A percentile compares a stretch with the other conserved stretches of the same genome.
These are phyloP conservation scores for Cacatua alba DNA, from an alignment of 2,113 vertebrate genomes.

Conservation along the genomic window DNA sequence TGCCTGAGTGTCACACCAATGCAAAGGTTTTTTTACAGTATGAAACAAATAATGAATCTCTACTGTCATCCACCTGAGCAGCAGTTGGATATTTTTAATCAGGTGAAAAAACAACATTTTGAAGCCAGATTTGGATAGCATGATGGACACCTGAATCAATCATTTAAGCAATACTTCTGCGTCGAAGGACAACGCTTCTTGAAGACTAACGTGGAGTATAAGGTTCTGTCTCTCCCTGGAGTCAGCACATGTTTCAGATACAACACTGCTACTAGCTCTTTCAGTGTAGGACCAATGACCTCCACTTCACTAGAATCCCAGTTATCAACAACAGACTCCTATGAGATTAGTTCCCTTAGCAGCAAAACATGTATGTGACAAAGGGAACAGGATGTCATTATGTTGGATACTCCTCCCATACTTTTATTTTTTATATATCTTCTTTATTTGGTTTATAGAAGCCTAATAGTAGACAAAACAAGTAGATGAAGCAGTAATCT, in stretches of 20 bases:
- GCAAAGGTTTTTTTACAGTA: neutral
- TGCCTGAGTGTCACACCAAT: neutral
- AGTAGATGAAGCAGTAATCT: neutral
- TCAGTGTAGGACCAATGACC: neutral
- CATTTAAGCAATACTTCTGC: neutral
- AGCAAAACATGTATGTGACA: neutral
- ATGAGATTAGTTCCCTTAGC: neutral
- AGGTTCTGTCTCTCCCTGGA: neutral
- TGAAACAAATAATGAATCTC: neutral
- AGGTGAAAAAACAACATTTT: neutral
- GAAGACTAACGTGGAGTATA: neutral
- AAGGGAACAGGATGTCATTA: neutral
- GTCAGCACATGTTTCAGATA: neutral
- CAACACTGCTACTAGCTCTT: neutral
- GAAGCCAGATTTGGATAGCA: neutral
- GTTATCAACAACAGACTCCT: neutral
- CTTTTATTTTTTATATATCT: neutral
- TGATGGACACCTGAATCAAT: neutral
- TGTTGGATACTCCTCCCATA: neutral
- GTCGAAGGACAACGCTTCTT: neutral
- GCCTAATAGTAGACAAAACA: conserved; percentile 2
- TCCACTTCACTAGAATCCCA: neutral
- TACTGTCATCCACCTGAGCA: neutral
- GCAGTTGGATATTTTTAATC: neutral
- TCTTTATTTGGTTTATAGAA: neutral